Evolutionary conservation across 2,113 vertebrate genomes (phyloP), one percentile per base, ranked within the genome.

Genomic region (Pagrus major): DNA sequence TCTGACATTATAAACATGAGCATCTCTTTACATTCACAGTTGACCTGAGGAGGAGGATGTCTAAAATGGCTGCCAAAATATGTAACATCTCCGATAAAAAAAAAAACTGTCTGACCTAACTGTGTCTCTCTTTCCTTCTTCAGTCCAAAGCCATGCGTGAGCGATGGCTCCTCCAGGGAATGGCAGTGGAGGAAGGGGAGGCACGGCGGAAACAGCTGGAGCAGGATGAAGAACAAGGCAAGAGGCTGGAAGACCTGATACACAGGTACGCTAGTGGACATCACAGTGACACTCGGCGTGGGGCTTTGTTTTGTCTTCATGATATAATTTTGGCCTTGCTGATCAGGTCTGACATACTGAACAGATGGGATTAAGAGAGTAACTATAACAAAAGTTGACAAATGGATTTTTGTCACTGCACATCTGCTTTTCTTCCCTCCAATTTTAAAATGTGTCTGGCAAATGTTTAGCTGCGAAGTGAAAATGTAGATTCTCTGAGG

Each of bases 111-210:
- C 33, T 42, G 33, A 64, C n/a, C 41, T 59, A 7, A 59, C 14
- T 11, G 10, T 67, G 8, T 74, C 10, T 65, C 58, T 72, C 51
- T 47, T 79, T 56, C 71, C 71, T 66, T 37, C 76, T 23, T 9
- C 91, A 99, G 98, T 99, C 98, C 86, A 99, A 98, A 96, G 95
- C 97, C 77, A 97, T 96, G 91, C 96, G 98, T 11, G 98, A 99
- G 89, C 96, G 97, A 93, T 99, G 98, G 98, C 97, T 99, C 88
- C 95, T 99, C 61, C 97, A 99, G 90, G 98, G 98, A 71, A 94
- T 96, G 54, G 95, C 94, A 11, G 91, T 92, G 2, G 97, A 98
- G 87, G 96, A 97, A 85, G 97, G 97, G 39, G 96, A 96, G 90
- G 93, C 92, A 71, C 95, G 96, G 81, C 94, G 91, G 87, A 95